Base-by-base conservation (phyloP, 1,140 invertebrate species). In the Zaprionus taronus region DNA sequence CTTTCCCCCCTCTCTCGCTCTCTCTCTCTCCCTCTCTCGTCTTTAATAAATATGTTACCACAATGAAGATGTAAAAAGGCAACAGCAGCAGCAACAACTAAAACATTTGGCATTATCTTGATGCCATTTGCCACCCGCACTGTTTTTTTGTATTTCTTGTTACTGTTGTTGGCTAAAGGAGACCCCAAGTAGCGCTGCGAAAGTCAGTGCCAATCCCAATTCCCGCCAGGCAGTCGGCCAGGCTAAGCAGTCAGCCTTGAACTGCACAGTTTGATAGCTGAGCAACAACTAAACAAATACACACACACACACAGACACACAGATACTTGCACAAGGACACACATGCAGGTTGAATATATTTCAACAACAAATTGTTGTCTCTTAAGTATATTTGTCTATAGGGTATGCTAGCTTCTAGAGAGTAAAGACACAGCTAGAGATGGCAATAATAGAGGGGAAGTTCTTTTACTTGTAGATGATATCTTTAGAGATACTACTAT, bases 251-350 rank as follows among this genome's bases (percentile, higher is more conserved):
- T 70, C 72, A 89, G 74, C 85, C 84, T 90, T 84, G 84, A 87
- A 89, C 72, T 84, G 85, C 81, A 77, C 72, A 84, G 81, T 84
- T 89, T 87, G 84, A 89, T 75, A 84, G 85, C 85, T 78, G 71
- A 83, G 77, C 68, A 78, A 74, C 72, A 85, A 76, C 81, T 83
- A 66, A 24, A 55, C 28, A 58, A 14, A 65, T 34, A 68, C 56
- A 28, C 24, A 64, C 12, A 60, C 38, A 41, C 58, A 41, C 15
- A 26, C 58, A 41, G 9, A 26, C 15, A n/a, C 2, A 68, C 22
- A 38, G 22, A 17, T 22, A 34, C 61, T 14, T 31, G 15, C 14
- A 28, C 41, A 53, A 15, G 41, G 38, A 61, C 41, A 28, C 15
- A 47, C 22, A 17, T 26, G 60, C 69, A 68, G 63, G 63, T 74